Percentiles rank a stretch among this genome's conserved stretches.
phyloP scores from a whole-genome alignment of 2,797 vertebrate species.

The Epinephelus coioides region DNA sequence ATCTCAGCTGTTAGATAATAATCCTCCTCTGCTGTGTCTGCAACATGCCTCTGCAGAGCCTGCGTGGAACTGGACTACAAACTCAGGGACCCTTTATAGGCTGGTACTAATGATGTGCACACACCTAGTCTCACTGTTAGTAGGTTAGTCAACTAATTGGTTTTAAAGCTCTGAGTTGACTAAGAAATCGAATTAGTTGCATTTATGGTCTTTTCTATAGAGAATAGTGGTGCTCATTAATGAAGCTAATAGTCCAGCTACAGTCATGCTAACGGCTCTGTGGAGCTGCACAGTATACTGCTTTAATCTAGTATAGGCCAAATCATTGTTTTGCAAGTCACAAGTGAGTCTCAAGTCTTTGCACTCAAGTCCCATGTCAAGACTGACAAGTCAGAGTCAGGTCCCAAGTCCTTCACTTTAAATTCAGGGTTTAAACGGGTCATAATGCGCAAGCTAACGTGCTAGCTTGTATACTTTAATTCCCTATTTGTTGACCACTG shows the following conservation, averaged over 20 bases:
- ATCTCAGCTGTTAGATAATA: background rate
- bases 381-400: no score
- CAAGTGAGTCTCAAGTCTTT: no score
- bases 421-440: no score
- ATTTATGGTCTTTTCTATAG: background rate
- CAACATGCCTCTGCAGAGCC: constrained; percentile 7
- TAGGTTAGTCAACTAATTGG: background rate
- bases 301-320: background rate
- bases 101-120: background rate
- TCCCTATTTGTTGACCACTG: no score
- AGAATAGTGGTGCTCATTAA: no score
- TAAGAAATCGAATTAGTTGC: constrained; percentile 3
- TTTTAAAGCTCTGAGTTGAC: background rate
- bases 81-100: background rate
- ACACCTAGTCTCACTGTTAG: background rate
- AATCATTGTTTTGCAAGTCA: no score
- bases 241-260: background rate
- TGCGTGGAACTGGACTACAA: background rate
- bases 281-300: background rate
- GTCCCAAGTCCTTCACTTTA: no score
- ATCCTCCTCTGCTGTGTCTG: background rate
- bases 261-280: background rate
- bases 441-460: no score
- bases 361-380: no score
- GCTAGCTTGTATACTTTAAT: no score